Evolutionary conservation across 1,140 invertebrate genomes (phyloP), one percentile per base, ranked within the genome.

Genomic region (Gonatopus flavifemur): DNA sequence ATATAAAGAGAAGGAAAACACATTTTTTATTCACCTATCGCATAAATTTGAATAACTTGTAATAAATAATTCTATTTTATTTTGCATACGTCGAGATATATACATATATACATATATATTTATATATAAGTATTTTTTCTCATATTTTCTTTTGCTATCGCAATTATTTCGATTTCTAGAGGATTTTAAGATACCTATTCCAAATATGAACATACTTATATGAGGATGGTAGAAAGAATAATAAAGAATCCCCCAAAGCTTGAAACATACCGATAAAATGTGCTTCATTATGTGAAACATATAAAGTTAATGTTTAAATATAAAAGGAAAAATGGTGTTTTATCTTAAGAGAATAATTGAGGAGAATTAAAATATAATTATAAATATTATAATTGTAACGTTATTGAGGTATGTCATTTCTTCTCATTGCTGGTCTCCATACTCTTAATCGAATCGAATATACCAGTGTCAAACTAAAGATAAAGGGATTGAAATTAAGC

Each of bases 261-360:
- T 49, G 43, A 58, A 62, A 62, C 43, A 62, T 57, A 57, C 42
- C 21, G 21, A 54, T 43, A 44, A 16, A 47, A 60, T 38, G 38
- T 48, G 58, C 55, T 62, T 54, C 52, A 35, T 36, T 36, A 35
- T 52, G 53, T 28, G 45, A 57, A 59, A 53, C 36, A 57, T 53
- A 57, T 12, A n/a, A n/a, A 41, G 45, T 59, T 36, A 37, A 45
- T 48, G 45, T 24, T 49, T 52, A 49, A 33, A 22, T 37, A 31
- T 22, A 2, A 40, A 45, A 31, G 21, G 8, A 7, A 35, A 16
- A 22, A 10, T 13, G 1, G 3, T 33, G 2, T 24, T n/a, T 21
- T 25, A 25, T 21, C 12, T 10, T 21, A 22, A 22, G 37, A 21
- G n/a, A n/a, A 6, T 42, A 12, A 24, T 15, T 22, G 15, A 9